phyloP scores from a whole-genome alignment of 2,888 invertebrate species.

The Philereme vetulata region DNA sequence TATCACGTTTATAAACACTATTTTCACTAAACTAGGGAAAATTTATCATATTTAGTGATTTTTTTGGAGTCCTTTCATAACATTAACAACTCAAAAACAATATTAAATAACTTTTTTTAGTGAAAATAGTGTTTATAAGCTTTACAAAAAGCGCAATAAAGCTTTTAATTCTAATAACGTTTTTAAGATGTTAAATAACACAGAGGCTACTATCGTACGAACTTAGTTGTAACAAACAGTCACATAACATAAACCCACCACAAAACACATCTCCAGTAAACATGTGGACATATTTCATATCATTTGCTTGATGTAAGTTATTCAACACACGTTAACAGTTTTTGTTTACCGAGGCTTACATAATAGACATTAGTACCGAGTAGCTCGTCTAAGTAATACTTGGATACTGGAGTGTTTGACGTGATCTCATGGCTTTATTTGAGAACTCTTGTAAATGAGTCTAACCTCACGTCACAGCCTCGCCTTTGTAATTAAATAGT shows the following conservation, averaged over 20 bases:
- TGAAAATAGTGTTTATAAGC: no score
- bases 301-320: slow-evolving; percentile 23
- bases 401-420: slow-evolving; percentile 11
- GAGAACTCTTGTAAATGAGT: slow-evolving; percentile 21
- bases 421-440: slow-evolving; percentile 29
- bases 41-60: no score
- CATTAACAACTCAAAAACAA: no score
- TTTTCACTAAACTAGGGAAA: no score
- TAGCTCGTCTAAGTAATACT: slow-evolving; percentile 6
- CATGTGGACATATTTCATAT: slow-evolving; percentile 18
- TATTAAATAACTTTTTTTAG: no score
- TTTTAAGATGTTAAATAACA: no score
- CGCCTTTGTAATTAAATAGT: slow-evolving; percentile 18
- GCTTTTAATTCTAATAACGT: no score
- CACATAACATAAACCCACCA: background rate
- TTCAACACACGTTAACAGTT: slow-evolving; percentile 32
- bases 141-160: no score
- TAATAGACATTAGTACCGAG: slow-evolving; percentile 15
- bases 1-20: no score
- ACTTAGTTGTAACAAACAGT: background rate
- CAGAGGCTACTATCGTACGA: no score
- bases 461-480: slow-evolving; percentile 18
- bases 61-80: no score
- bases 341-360: slow-evolving; percentile 36
- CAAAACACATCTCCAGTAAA: slow-evolving; percentile 11